Conservation (phyloP, 2,888 invertebrate genomes). For the Tinea semifulvella region DNA sequence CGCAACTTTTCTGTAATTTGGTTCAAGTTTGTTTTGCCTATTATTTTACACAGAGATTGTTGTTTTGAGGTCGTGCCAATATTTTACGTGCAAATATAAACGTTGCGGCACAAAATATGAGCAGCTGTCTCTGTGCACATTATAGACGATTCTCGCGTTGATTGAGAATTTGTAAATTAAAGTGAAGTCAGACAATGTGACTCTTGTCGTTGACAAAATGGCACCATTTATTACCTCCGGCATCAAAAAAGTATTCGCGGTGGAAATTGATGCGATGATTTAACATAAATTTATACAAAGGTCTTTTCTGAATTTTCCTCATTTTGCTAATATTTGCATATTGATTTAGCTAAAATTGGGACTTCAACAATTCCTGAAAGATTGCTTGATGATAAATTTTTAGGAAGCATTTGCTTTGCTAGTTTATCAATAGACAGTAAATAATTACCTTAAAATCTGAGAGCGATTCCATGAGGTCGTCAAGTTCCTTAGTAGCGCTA, state of each 20-base stretch:
- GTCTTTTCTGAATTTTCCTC: too few species aligned
- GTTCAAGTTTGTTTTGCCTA: background rate
- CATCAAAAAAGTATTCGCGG: background rate
- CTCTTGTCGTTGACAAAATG: background rate
- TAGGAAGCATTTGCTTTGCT: too few species aligned
- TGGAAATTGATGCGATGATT: background rate
- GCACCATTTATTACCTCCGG: background rate
- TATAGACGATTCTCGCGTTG: slow-evolving; percentile 1
- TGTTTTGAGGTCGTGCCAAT: slow-evolving; percentile 3
- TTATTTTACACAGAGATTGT: background rate
- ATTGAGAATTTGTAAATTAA: slow-evolving; percentile 8
- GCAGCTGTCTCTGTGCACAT: background rate
- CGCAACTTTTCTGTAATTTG: too few species aligned
- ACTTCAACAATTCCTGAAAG: too few species aligned
- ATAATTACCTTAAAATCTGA: slow-evolving; percentile 88
- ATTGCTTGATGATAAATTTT: too few species aligned
- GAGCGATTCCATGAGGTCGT: slow-evolving; percentile 94
- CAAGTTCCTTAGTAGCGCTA: slow-evolving; percentile 92
- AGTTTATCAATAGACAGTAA: too few species aligned
- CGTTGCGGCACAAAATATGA: slow-evolving; percentile 4
- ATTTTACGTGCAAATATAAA: slow-evolving; percentile 5
- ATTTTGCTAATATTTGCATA: too few species aligned
- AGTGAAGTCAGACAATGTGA: background rate
- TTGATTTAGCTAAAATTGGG: too few species aligned
- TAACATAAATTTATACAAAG: too few species aligned